Base-by-base conservation (phyloP, 1,140 invertebrate species). In the Zophobas atratus region DNA sequence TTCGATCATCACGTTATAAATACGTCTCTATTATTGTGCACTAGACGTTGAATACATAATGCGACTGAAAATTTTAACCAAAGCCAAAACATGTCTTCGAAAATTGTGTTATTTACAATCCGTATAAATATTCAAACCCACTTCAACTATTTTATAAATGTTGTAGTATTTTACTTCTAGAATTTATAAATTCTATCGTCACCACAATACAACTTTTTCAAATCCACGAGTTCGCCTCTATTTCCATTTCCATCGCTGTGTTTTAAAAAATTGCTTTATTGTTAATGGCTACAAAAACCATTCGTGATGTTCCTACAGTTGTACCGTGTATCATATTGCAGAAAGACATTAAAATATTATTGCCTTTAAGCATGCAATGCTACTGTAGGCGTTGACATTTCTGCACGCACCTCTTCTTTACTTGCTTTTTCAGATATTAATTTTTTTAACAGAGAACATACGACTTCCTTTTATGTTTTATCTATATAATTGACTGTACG, bases 301-400 rank as follows among this genome's bases (percentile, higher is more conserved):
- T 73, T 73, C 71, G 71, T 73, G 71, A 73, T 73, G 55, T 55
- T 56, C 55, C 49, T 38, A 32, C 51, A 56, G 33, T 56, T 55
- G 71, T 73, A 73, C 55, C 71, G 49, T 73, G 55, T 73, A 73
- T 72, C 63, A 81, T 79, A 80, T 81, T 82, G 78, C 75, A 79
- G 77, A 76, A 80, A 76, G 77, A 81, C 81, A 82, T 81, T 83
- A 84, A 83, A 80, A 78, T 77, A 82, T 79, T 83, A 84, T 81
- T 81, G 81, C 80, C 53, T 57, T 71, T 70, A 78, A 80, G 78
- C 83, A 84, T 83, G 83, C 83, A 77, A 84, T 71, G 80, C 67
- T 76, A 75, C 73, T 60, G 79, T 77, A 78, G 81, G 81, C 81
- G 81, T 79, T 80, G 80, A 82, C 81, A 79, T 80, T 80, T 77